These are phyloP conservation scores for Eristalis tenax DNA, from an alignment of 2,888 invertebrate species.

Conservation along the genomic window DNA sequence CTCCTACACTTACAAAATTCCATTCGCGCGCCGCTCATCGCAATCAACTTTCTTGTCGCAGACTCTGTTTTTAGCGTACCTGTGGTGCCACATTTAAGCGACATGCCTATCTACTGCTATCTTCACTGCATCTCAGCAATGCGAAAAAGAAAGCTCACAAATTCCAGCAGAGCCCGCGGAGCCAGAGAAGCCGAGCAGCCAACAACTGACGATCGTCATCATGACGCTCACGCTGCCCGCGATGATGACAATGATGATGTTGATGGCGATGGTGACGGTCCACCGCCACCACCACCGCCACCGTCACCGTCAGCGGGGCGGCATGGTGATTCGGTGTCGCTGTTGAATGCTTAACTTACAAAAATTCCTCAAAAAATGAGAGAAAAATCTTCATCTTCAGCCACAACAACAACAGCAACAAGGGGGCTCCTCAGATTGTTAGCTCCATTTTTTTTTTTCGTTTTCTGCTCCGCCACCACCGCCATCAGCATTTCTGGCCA, in stretches of 20 bases:
- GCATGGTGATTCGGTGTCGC: constrained; percentile 63
- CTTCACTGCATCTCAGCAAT: constrained; percentile 60
- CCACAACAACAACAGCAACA: constrained; percentile 36
- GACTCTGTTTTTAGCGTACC: constrained; percentile 48
- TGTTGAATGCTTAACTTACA: constrained; percentile 62
- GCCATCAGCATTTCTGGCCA: neutral
- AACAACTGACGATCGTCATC: constrained; percentile 51
- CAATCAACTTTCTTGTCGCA: constrained; percentile 33
- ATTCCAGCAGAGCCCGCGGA: constrained; percentile 62
- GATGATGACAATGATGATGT: constrained; percentile 56
- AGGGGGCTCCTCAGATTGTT: constrained; percentile 64
- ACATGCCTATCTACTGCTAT: constrained; percentile 61
- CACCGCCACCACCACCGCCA: constrained; percentile 18
- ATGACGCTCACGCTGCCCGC: constrained; percentile 22
- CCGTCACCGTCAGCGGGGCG: constrained; percentile 7
- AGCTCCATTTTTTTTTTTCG: constrained; percentile 44
- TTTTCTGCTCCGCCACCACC: neutral
- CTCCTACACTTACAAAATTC: too few relatives aligned
- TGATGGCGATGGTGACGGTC: constrained; percentile 40
- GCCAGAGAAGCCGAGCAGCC: neutral
- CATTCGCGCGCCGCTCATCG: too few relatives aligned
- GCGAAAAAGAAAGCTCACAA: constrained; percentile 69
- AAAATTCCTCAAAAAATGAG: constrained; percentile 53
- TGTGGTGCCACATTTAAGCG: constrained; percentile 60
- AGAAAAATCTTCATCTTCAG: constrained; percentile 19